These are phyloP conservation scores for Scopus umbretta DNA, from an alignment of 2,113 vertebrate genomes.

Conservation along the genomic window DNA sequence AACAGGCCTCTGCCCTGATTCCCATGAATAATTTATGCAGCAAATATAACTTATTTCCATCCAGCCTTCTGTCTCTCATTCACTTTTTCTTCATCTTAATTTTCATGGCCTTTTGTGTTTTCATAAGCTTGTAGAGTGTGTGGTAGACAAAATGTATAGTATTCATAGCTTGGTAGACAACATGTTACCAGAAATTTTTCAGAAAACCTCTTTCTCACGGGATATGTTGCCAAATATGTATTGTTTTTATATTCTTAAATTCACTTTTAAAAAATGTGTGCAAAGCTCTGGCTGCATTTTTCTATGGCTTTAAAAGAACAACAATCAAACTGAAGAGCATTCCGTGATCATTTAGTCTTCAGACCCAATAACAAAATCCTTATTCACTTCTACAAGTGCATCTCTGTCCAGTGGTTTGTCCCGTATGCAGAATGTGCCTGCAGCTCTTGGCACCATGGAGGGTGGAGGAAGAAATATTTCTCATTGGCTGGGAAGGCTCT, in stretches of 20 bases:
- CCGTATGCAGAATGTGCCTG: background rate
- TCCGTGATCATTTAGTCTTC: slow-evolving; percentile 1
- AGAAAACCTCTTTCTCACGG: background rate
- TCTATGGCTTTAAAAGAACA: slow-evolving; percentile 2
- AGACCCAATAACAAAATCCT: slow-evolving; percentile 19
- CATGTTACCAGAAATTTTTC: background rate
- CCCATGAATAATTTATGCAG: background rate
- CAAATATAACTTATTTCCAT: background rate
- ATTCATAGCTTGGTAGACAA: background rate
- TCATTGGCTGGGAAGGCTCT: slow-evolving; percentile 11
- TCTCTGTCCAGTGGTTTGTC: background rate
- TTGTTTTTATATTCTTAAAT: background rate
- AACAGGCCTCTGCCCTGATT: background rate
- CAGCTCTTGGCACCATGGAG: background rate
- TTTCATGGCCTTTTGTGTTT: background rate
- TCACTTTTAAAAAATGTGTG: background rate
- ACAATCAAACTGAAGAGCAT: background rate
- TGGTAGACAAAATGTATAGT: background rate
- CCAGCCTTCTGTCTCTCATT: background rate
- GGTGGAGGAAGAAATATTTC: background rate
- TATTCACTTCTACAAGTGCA: background rate
- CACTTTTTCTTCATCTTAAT: background rate
- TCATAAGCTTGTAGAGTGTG: background rate
- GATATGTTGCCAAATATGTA: background rate
- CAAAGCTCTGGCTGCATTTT: slow-evolving; percentile 7